Evolutionary conservation across 2,797 vertebrate species (phyloP).

Genomic region (Monodelphis domestica): DNA sequence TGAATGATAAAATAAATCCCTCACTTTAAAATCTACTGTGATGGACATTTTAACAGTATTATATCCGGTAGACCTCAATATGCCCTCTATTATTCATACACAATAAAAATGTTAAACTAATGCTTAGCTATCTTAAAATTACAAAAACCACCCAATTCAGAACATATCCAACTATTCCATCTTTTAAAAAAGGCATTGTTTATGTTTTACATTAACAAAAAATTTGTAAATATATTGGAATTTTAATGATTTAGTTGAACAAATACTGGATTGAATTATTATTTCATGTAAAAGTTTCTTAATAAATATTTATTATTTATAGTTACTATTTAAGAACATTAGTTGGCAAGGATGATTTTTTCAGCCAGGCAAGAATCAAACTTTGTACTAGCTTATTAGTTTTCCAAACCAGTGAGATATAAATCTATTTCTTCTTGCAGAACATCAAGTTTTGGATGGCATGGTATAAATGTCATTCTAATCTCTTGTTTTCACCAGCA

Average conservation of each 20-base stretch:
- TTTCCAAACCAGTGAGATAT: not conserved
- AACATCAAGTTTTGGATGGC: not conserved
- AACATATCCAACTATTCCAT: conserved; percentile 73
- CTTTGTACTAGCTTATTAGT: not conserved
- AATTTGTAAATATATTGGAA: not conserved
- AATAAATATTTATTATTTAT: too few relatives aligned
- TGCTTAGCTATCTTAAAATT: conserved; percentile 81
- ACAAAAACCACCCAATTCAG: conserved; percentile 84
- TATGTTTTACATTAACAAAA: conserved; percentile 2
- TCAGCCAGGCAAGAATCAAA: not conserved
- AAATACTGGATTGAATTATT: not conserved
- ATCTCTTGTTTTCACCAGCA: not conserved
- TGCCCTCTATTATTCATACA: conserved; percentile 85
- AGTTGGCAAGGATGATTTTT: not conserved
- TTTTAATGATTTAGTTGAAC: not conserved
- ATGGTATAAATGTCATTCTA: not conserved
- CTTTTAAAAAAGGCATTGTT: conserved; percentile 61
- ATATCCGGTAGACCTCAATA: conserved; percentile 84
- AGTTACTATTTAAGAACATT: not conserved
- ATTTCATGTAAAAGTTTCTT: not conserved
- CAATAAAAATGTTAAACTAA: conserved; percentile 87
- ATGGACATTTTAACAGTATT: conserved; percentile 85
- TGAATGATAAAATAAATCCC: conserved; percentile 90
- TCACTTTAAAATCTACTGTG: conserved; percentile 88
- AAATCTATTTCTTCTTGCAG: not conserved